Evolutionary conservation across 1,140 invertebrate species (phyloP).

Genomic region (Whitmania pigra): DNA sequence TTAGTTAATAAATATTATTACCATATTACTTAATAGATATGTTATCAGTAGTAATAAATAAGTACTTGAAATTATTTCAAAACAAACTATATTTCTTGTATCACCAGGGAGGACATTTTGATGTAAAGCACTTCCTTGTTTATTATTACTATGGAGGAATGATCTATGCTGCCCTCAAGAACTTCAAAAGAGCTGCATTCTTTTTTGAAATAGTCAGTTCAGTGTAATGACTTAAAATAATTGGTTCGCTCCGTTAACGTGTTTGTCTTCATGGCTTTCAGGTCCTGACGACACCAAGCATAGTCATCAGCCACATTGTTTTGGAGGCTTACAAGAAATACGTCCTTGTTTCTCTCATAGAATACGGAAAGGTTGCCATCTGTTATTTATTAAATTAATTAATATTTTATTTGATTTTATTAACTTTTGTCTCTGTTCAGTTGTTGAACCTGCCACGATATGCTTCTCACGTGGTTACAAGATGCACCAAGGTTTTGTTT

Average conservation of each 20-base stretch:
- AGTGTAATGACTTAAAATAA: neutral
- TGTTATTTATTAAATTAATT: too few species aligned
- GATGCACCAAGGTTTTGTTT: constrained; percentile 61
- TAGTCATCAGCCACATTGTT: constrained; percentile 89
- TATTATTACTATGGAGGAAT: constrained; percentile 96
- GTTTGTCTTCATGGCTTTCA: neutral
- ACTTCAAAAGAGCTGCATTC: constrained; percentile 78
- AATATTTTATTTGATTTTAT: neutral
- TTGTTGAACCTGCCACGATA: constrained; percentile 70
- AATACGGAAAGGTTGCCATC: constrained; percentile 64
- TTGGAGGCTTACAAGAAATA: constrained; percentile 92
- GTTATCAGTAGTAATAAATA: too few species aligned
- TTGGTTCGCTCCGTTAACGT: too few species aligned
- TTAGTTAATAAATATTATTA: too few species aligned
- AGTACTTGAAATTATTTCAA: neutral
- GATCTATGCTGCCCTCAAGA: constrained; percentile 83
- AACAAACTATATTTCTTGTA: neutral
- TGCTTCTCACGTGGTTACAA: constrained; percentile 70
- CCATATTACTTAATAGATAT: too few species aligned
- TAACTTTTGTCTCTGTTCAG: constrained; percentile 36
- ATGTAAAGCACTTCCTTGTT: constrained; percentile 78
- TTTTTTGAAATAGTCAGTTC: constrained; percentile 70
- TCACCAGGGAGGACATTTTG: constrained; percentile 59
- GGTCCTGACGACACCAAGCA: constrained; percentile 76
- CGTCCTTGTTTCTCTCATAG: constrained; percentile 74